phyloP scores from a whole-genome alignment of 2,797 vertebrate species.

The Schizopygopsis pylzovi region DNA sequence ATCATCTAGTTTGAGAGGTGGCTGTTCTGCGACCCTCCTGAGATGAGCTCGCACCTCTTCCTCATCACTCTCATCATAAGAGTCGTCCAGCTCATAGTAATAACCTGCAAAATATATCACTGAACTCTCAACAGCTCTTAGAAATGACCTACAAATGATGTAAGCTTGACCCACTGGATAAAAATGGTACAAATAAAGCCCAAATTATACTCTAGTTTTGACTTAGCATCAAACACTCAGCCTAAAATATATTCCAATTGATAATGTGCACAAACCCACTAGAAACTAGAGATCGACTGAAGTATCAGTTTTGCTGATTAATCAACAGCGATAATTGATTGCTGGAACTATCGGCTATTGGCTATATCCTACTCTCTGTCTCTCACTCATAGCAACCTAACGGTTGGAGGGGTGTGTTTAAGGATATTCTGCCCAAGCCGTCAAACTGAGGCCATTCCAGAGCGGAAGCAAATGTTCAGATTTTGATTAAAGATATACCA shows the following conservation, averaged over 20 bases:
- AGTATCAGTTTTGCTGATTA: too few relatives aligned
- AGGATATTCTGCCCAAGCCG: too few relatives aligned
- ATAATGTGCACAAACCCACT: neutral
- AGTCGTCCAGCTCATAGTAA: constrained; percentile 97
- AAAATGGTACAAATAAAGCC: neutral
- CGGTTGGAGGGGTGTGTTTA: too few relatives aligned
- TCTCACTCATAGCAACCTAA: too few relatives aligned
- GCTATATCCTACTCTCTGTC: too few relatives aligned
- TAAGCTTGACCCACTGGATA: neutral
- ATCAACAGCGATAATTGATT: too few relatives aligned
- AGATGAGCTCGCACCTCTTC: constrained; percentile 96
- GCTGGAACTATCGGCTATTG: too few relatives aligned
- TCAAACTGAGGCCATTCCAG: too few relatives aligned
- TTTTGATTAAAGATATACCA: too few relatives aligned
- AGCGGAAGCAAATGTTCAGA: too few relatives aligned
- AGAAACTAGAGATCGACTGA: too few relatives aligned
- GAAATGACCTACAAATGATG: neutral
- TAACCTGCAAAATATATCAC: constrained; percentile 82
- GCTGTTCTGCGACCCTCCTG: constrained; percentile 92
- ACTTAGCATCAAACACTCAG: neutral
- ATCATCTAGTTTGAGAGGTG: constrained; percentile 93
- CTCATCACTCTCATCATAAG: constrained; percentile 96
- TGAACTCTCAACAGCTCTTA: constrained; percentile 18
- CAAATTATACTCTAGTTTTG: neutral
- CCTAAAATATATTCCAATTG: neutral